Base-by-base conservation (phyloP, 2,888 invertebrate genomes). In the Phytoseiulus persimilis region DNA sequence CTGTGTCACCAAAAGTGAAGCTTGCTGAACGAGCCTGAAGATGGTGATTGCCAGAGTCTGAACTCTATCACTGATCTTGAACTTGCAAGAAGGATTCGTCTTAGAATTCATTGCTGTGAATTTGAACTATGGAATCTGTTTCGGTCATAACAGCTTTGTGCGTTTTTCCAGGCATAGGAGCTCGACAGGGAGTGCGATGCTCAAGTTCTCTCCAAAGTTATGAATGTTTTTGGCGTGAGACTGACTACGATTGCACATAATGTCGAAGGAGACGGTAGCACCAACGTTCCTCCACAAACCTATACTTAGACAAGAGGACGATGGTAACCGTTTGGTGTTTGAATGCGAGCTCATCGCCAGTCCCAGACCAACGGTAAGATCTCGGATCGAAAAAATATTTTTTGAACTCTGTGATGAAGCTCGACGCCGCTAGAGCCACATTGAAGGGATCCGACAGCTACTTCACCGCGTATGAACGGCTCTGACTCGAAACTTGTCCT, bases 271-370 rank as follows among this genome's bases (percentile, higher is more conserved):
- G 94, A 97, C 97, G 94, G 96, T 97, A 94, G 97, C 98, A 94
- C 98, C 98, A 93, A 98, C 97, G 95, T 98, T 98, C 95, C 97
- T 97, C 92, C 97, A 98, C 94, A 98, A 98, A 95, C 98, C 98
- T 91, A 96, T 97, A 93, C 95, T 98, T 92, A 95, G 97, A 92
- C 98, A 98, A 93, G 98, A 98, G 93, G 97, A 97, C 93, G 97
- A 97, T 93, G 97, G 97, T 92, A 97, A 97, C 94, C 95, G 96
- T 92, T 95, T 98, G 93, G 95, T 98, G 92, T 97, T 98, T 94
- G 97, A 97, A 93, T 98, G 97, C 93, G 96, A 97, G 93, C 94
- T 98, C 92, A 93, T 96, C 92, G 95, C 96, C 91, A 94, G 95
- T 91, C 97, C 97, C 83, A 96, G 96, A 93, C 97, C 97, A 90